Evolutionary conservation across 2,888 invertebrate species (phyloP).

Genomic region (Pseudoips prasinana): DNA sequence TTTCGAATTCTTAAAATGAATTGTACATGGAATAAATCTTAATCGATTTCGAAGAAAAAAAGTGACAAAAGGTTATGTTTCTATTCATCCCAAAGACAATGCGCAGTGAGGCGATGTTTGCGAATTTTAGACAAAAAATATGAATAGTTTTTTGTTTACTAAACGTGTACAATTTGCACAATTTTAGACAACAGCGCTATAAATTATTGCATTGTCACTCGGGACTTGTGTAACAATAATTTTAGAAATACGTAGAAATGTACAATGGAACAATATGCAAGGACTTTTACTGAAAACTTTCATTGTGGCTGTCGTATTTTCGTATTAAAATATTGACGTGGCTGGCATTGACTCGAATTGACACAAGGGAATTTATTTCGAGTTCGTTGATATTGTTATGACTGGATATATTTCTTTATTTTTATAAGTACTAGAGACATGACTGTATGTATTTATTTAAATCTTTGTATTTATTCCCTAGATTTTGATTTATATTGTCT

Average conservation of each 20-base stretch:
- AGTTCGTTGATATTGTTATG: slow-evolving; percentile 1
- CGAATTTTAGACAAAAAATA: slow-evolving; percentile 29
- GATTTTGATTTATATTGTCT: too few relatives aligned
- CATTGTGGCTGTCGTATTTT: slow-evolving; percentile 17
- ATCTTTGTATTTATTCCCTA: too few relatives aligned
- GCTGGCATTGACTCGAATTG: neutral
- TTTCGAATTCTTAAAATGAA: slow-evolving; percentile 8
- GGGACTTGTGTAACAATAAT: slow-evolving; percentile 27
- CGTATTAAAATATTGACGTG: slow-evolving; percentile 13
- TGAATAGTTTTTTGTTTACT: slow-evolving; percentile 30
- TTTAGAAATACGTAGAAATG: slow-evolving; percentile 22
- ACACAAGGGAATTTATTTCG: too few relatives aligned
- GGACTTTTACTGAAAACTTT: slow-evolving; percentile 24
- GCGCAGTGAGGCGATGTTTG: slow-evolving; percentile 23
- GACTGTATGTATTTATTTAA: too few relatives aligned
- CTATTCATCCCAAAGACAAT: slow-evolving; percentile 9
- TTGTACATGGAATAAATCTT: too few relatives aligned
- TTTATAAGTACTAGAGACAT: too few relatives aligned
- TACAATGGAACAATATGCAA: slow-evolving; percentile 21
- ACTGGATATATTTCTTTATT: too few relatives aligned
- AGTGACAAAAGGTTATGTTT: slow-evolving; percentile 5
- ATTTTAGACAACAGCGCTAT: slow-evolving; percentile 31
- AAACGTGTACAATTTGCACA: slow-evolving; percentile 40
- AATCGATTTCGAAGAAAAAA: neutral
- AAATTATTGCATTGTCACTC: slow-evolving; percentile 31